Conservation (phyloP, 2,113 vertebrate species). For the Mellivora capensis region DNA sequence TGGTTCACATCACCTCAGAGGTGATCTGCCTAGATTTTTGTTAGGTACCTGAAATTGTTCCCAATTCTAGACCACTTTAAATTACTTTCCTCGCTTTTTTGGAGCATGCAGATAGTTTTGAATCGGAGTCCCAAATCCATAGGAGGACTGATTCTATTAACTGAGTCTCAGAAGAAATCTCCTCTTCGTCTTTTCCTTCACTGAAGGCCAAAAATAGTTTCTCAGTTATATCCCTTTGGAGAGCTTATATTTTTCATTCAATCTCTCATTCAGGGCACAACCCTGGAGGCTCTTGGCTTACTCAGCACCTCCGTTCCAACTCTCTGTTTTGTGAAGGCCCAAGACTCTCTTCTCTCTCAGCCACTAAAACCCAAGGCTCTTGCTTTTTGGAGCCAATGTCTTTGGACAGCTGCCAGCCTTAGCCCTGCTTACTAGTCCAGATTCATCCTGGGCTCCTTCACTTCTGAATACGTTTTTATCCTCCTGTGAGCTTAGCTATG, state of each 20-base stretch:
- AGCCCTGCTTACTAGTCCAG: not conserved
- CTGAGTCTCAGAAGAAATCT: not conserved
- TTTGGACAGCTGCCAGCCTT: not conserved
- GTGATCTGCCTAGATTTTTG: not conserved
- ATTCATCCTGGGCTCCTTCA: not conserved
- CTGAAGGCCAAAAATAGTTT: conserved; percentile 16
- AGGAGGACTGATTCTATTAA: conserved; percentile 6
- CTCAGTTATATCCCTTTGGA: not conserved
- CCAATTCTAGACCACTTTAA: conserved; percentile 15
- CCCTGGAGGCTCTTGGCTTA: not conserved
- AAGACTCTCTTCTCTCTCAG: not conserved
- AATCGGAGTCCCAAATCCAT: not conserved
- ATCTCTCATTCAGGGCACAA: not conserved
- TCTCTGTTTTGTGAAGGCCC: not conserved
- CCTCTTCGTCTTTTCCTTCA: not conserved
- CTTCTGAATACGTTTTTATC: not conserved
- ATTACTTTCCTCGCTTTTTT: not conserved
- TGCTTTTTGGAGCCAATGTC: not conserved
- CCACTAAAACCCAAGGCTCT: not conserved
- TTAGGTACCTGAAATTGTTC: not conserved
- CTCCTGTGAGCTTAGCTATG: not conserved
- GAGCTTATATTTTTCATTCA: not conserved
- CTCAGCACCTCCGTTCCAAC: not conserved
- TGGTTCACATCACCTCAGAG: not conserved
- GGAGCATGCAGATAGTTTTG: not conserved